phyloP scores from a whole-genome alignment of 2,888 invertebrate species.

The Griposia aprilina region DNA sequence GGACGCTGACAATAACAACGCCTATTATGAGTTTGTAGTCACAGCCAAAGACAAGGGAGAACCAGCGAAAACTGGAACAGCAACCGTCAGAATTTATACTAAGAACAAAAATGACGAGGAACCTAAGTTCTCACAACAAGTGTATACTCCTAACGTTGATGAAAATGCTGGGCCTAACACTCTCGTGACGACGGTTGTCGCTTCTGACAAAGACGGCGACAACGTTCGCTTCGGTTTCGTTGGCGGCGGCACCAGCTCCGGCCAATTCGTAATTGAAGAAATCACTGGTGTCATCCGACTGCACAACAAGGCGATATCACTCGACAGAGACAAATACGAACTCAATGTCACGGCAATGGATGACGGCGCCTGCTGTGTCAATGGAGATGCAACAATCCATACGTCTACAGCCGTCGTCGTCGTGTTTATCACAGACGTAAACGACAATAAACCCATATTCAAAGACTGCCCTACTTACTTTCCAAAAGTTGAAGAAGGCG shows the following conservation, averaged over 20 bases:
- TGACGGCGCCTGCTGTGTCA: constrained; percentile 98
- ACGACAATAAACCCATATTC: constrained; percentile 99
- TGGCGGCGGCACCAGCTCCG: constrained; percentile 96
- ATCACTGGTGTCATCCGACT: constrained; percentile 98
- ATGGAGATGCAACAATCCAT: constrained; percentile 96
- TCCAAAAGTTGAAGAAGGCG: constrained; percentile 98
- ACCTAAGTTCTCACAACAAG: constrained; percentile 98
- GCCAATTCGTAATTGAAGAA: constrained; percentile 98
- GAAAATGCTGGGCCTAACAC: constrained; percentile 99
- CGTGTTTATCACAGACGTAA: constrained; percentile 99
- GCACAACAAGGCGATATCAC: constrained; percentile 95
- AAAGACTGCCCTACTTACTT: constrained; percentile 98
- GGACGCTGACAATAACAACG: constrained; percentile 99
- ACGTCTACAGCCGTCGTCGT: constrained; percentile 98
- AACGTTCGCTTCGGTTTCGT: constrained; percentile 98
- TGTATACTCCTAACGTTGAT: constrained; percentile 98
- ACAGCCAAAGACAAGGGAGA: constrained; percentile 98
- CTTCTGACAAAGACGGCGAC: constrained; percentile 99
- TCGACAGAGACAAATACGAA: constrained; percentile 98
- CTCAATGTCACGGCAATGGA: constrained; percentile 99
- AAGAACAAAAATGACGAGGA: constrained; percentile 99
- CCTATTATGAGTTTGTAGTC: constrained; percentile 98
- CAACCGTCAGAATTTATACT: constrained; percentile 98
- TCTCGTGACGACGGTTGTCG: constrained; percentile 98
- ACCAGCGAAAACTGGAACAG: constrained; percentile 97